Evolutionary conservation across 1,140 invertebrate species (phyloP).

Genomic region (Diorhabda sublineata): DNA sequence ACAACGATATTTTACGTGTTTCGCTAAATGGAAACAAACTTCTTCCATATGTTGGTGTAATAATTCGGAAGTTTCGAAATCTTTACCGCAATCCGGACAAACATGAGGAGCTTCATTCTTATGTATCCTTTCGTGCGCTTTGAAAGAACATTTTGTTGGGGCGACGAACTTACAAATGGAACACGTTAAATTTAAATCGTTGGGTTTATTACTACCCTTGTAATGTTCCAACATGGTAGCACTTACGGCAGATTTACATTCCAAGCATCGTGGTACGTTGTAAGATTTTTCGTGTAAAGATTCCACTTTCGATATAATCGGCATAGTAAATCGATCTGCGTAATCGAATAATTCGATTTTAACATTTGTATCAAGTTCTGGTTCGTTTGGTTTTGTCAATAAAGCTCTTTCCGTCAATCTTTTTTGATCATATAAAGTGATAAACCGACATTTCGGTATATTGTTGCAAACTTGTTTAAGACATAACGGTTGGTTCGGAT

Average conservation of each 20-base stretch:
- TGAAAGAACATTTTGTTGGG: conserved; percentile 48
- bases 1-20: conserved; percentile 48
- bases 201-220: conserved; percentile 28
- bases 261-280: conserved; percentile 26
- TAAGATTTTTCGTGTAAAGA: conserved; percentile 22
- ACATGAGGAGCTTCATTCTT: conserved; percentile 47
- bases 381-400: neutral
- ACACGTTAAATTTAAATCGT: conserved; percentile 30
- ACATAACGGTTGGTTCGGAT: conserved; percentile 20
- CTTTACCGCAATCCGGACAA: conserved; percentile 53
- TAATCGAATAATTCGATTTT: conserved; percentile 20
- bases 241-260: conserved; percentile 25
- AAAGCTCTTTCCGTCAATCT: conserved; percentile 7
- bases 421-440: conserved; percentile 26
- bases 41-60: conserved; percentile 51
- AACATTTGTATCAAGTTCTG: conserved; percentile 12
- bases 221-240: conserved; percentile 31
- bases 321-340: conserved; percentile 25
- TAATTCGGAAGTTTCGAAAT: conserved; percentile 42
- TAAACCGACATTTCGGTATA: conserved; percentile 37
- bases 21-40: conserved; percentile 51
- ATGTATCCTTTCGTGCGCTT: conserved; percentile 51
- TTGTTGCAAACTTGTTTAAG: conserved; percentile 37
- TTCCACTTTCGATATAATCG: conserved; percentile 39
- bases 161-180: conserved; percentile 49